These are phyloP conservation scores for Carassius gibelio DNA, from an alignment of 2,113 vertebrate genomes.

Conservation along the genomic window DNA sequence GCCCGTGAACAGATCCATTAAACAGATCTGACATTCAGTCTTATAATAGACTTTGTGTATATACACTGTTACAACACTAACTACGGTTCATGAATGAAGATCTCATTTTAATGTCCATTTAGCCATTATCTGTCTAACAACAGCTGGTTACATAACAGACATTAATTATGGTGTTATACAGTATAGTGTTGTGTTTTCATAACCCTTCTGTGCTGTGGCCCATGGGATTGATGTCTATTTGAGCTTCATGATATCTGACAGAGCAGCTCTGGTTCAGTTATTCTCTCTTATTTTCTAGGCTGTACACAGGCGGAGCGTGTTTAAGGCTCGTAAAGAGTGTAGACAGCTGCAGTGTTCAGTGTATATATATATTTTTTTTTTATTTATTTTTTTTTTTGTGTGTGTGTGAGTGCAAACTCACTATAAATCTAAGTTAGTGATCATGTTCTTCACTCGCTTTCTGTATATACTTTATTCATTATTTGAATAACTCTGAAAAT, in stretches of 20 bases:
- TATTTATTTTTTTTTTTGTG: background rate
- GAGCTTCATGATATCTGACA: background rate
- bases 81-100: background rate
- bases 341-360: no score
- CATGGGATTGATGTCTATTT: background rate
- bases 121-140: constrained; percentile 1
- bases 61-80: background rate
- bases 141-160: background rate
- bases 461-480: no score
- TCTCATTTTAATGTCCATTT: background rate
- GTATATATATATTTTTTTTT: background rate
- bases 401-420: no score
- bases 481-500: no score
- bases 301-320: no score
- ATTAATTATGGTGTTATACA: background rate
- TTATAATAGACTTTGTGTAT: background rate
- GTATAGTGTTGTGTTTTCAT: background rate
- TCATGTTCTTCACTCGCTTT: background rate
- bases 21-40: background rate
- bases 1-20: no score
- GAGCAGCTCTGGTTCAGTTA: constrained; percentile 4
- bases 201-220: background rate
- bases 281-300: constrained; percentile 2
- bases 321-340: background rate
- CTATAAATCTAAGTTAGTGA: no score